Conservation (phyloP, 1,140 invertebrate species). For the Bombyx mandarina region DNA sequence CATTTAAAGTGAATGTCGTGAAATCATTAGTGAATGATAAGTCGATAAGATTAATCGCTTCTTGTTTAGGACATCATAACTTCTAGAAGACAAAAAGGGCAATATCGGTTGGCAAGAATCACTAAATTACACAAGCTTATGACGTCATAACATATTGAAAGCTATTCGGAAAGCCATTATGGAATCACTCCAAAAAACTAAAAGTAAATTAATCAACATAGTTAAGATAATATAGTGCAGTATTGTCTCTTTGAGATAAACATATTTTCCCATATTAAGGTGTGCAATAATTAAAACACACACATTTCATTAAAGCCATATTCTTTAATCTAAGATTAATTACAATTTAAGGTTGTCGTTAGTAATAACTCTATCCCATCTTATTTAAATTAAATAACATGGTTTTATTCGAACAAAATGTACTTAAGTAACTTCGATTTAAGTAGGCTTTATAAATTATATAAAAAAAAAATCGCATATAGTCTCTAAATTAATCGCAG, state of each 20-base stretch:
- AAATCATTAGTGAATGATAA: slow-evolving; percentile 38
- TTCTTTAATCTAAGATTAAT: slow-evolving; percentile 23
- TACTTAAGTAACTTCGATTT: slow-evolving; percentile 67
- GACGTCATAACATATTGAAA: too few relatives aligned
- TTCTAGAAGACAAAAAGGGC: too few relatives aligned
- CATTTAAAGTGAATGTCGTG: slow-evolving; percentile 33
- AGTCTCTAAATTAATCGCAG: slow-evolving; percentile 48
- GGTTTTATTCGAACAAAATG: slow-evolving; percentile 63
- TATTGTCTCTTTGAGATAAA: too few relatives aligned
- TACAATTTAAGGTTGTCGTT: slow-evolving; percentile 54
- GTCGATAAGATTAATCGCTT: too few relatives aligned
- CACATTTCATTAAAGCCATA: slow-evolving; percentile 29
- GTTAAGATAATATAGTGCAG: too few relatives aligned
- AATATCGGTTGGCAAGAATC: too few relatives aligned
- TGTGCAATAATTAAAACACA: slow-evolving; percentile 34
- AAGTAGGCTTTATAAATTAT: slow-evolving; percentile 69
- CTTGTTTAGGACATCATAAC: too few relatives aligned
- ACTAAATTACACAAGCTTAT: too few relatives aligned
- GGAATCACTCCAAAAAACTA: too few relatives aligned
- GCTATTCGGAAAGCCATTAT: too few relatives aligned
- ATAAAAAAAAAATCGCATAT: slow-evolving; percentile 40
- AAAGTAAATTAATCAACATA: too few relatives aligned
- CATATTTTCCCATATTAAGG: not conserved
- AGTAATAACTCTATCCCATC: slow-evolving; percentile 45
- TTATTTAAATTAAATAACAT: slow-evolving; percentile 43